Percentiles rank a stretch among this genome's conserved stretches.
These are phyloP conservation scores for Myotis yumanensis DNA, from an alignment of 2,113 vertebrate species.

Conservation along the genomic window DNA sequence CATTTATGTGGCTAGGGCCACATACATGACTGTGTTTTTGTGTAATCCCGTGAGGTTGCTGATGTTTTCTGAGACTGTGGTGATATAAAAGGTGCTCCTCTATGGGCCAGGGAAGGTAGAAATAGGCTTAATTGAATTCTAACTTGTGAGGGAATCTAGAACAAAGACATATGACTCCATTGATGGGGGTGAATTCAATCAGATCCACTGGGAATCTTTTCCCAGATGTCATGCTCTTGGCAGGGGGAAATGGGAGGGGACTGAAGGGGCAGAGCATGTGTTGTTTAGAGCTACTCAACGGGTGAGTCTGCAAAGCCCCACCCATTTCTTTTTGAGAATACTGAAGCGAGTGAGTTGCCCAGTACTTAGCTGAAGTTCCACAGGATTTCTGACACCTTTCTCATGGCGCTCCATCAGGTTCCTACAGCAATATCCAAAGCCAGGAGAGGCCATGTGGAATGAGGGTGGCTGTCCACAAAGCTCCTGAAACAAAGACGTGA, in stretches of 20 bases:
- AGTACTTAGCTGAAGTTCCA: not conserved
- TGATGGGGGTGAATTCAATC: not conserved
- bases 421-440: not conserved
- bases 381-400: not conserved
- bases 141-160: not conserved
- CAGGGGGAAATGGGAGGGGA: not conserved
- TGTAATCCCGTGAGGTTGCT: not conserved
- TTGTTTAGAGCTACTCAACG: not conserved
- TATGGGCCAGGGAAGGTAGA: not conserved
- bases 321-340: not conserved
- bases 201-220: not conserved
- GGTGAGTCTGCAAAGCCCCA: not conserved
- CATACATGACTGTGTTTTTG: not conserved
- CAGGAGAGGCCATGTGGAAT: not conserved
- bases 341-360: not conserved
- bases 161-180: not conserved
- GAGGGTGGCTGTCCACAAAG: not conserved
- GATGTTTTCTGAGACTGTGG: not conserved
- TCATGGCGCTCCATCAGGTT: not conserved
- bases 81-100: not conserved
- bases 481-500: not conserved
- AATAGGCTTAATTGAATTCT: not conserved
- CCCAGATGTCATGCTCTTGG: not conserved
- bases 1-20: not conserved
- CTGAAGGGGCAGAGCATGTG: not conserved